phyloP scores from a whole-genome alignment of 2,888 invertebrate species.

The Thera britannica region DNA sequence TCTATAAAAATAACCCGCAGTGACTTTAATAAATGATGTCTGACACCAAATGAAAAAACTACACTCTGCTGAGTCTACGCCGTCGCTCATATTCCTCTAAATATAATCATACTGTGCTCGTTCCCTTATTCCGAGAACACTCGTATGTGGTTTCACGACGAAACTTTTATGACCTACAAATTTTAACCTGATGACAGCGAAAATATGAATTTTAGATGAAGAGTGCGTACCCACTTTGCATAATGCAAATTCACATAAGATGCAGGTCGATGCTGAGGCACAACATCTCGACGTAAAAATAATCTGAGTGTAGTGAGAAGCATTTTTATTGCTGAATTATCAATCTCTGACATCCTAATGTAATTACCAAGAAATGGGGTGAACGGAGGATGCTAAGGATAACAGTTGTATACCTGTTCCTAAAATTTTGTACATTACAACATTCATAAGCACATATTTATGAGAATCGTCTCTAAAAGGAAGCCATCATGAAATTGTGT shows the following conservation, averaged over 20 bases:
- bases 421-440: too few relatives aligned
- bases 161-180: slow-evolving; percentile 43
- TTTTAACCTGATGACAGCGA: slow-evolving; percentile 44
- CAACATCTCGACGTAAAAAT: not conserved
- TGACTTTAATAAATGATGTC: slow-evolving; percentile 23
- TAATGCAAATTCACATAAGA: slow-evolving; percentile 8
- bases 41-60: slow-evolving; percentile 26
- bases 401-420: too few relatives aligned
- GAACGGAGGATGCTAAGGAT: too few relatives aligned
- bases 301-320: not conserved
- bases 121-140: slow-evolving; percentile 26
- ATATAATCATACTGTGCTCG: slow-evolving; percentile 35
- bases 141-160: slow-evolving; percentile 34
- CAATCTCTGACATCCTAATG: too few relatives aligned
- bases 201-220: slow-evolving; percentile 45
- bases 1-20: slow-evolving; percentile 26
- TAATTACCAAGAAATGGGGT: too few relatives aligned
- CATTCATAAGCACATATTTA: too few relatives aligned
- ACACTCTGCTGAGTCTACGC: slow-evolving; percentile 17
- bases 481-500: too few relatives aligned
- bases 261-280: not conserved
- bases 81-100: slow-evolving; percentile 26
- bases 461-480: too few relatives aligned
- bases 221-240: slow-evolving; percentile 38
- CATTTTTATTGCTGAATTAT: not conserved